phyloP scores from a whole-genome alignment of 1,140 invertebrate species.

The Nymphalis io region DNA sequence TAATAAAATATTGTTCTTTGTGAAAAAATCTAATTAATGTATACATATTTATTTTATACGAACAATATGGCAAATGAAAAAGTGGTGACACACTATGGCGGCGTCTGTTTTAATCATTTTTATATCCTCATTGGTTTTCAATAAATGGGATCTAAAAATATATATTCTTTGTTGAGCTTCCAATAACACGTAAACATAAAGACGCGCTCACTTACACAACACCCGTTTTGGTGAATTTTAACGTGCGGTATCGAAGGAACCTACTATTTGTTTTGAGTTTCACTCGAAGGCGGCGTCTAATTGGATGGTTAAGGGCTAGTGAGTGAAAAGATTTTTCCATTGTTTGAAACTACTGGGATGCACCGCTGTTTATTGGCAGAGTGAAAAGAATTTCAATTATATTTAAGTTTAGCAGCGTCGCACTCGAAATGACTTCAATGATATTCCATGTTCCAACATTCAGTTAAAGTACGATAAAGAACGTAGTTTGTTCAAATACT shows the following conservation, averaged over 20 bases:
- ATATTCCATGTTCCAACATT: neutral
- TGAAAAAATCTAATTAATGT: no score
- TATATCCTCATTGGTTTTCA: neutral
- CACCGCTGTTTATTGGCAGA: conserved; percentile 22
- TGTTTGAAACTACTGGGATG: conserved; percentile 36
- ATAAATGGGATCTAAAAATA: neutral
- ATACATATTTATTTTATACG: no score
- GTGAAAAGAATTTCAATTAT: conserved; percentile 22
- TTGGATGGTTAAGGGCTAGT: conserved; percentile 60
- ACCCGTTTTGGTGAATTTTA: conserved; percentile 59
- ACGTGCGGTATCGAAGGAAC: conserved; percentile 62
- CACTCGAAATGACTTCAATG: neutral
- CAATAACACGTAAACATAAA: neutral
- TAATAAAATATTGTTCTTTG: no score
- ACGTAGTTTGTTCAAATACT: neutral
- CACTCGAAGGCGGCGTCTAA: conserved; percentile 62
- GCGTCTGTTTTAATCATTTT: no score
- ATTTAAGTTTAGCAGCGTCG: neutral
- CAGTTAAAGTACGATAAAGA: neutral
- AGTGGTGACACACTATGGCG: no score
- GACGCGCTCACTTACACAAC: conserved; percentile 41
- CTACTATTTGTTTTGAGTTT: conserved; percentile 66
- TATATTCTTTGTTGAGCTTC: neutral
- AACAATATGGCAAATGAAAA: no score
- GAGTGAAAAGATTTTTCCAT: conserved; percentile 53